Base-by-base conservation (phyloP, 2,888 invertebrate species). In the Papilio protenor region DNA sequence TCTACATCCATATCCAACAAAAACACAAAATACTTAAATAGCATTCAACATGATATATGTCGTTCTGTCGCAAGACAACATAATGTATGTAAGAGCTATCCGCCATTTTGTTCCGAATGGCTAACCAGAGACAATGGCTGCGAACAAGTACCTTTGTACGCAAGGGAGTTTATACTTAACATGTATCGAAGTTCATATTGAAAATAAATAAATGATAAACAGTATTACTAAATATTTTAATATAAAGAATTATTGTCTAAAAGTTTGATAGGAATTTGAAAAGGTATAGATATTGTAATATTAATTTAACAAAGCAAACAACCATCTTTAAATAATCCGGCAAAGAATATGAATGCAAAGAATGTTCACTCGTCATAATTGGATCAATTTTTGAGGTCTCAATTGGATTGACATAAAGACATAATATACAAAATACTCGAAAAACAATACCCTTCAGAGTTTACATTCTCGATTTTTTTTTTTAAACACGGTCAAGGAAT, bases 51-150 rank as follows among this genome's bases (percentile, higher is more conserved):
- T 40, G 23, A 71, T 66, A 73, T 18, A 49, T 27, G 69, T 64
- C 27, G 40, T 45, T 69, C 47, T 77, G 69, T 69, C 64, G 73
- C 69, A 73, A 77, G 23, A 45, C 47, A 47, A 2, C 64, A 73
- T 77, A 78, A 80, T 79, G 76, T 76, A 77, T 76, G 80, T 77
- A 74, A 73, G 73, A 80, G 78, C 69, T 78, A 75, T 81, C 83
- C 81, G 84, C 79, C 81, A 73, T n/a, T 21, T 55, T 52, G 81
- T 89, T 89, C 86, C 89, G 83, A 82, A 83, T 84, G 82, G 85
- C 75, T 88, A 57, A 55, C 64, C 64, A 77, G 66, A 73, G 64
- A 77, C 73, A 77, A 77, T 77, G 66, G 40, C 71, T 64, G 87
- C 70, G 52, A 81, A 66, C 55, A 89, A 88, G 3, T 66, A 40